Evolutionary conservation across 1,140 invertebrate species (phyloP).

Genomic region (Conus ventricosus): DNA sequence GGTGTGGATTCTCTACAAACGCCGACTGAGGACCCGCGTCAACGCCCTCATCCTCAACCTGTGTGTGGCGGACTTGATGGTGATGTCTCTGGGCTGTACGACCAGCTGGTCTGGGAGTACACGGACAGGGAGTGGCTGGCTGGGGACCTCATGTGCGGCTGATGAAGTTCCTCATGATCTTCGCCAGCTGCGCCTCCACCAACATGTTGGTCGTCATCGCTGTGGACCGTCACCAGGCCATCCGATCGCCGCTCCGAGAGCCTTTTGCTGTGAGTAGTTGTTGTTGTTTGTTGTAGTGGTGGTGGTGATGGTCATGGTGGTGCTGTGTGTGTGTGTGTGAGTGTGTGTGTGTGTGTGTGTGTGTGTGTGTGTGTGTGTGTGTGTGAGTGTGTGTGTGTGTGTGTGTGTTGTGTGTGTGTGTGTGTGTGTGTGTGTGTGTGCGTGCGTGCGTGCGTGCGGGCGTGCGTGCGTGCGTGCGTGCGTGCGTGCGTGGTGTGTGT

Average conservation of each 20-base stretch:
- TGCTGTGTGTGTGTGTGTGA: neutral
- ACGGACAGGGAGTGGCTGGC: slow-evolving; percentile 70
- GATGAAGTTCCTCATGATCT: slow-evolving; percentile 72
- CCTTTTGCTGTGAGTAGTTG: slow-evolving; percentile 60
- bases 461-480: neutral
- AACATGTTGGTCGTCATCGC: slow-evolving; percentile 75
- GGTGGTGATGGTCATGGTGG: no score
- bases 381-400: neutral
- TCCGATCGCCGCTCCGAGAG: slow-evolving; percentile 71
- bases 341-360: neutral
- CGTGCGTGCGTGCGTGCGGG: neutral
- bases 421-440: slow-evolving; percentile 2
- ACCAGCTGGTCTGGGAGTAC: slow-evolving; percentile 74
- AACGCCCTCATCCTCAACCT: slow-evolving; percentile 73
- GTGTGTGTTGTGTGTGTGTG: neutral
- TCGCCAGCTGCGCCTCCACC: slow-evolving; percentile 72
- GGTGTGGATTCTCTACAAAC: slow-evolving; percentile 65
- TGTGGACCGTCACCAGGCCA: slow-evolving; percentile 75
- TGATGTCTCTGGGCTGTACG: slow-evolving; percentile 68
- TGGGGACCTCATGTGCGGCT: slow-evolving; percentile 71
- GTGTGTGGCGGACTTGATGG: slow-evolving; percentile 70
- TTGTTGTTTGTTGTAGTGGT: neutral
- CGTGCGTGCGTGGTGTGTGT: no score
- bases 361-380: neutral
- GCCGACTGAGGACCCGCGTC: slow-evolving; percentile 60